phyloP scores from a whole-genome alignment of 1,140 invertebrate genomes.

The Oppia nitens region DNA sequence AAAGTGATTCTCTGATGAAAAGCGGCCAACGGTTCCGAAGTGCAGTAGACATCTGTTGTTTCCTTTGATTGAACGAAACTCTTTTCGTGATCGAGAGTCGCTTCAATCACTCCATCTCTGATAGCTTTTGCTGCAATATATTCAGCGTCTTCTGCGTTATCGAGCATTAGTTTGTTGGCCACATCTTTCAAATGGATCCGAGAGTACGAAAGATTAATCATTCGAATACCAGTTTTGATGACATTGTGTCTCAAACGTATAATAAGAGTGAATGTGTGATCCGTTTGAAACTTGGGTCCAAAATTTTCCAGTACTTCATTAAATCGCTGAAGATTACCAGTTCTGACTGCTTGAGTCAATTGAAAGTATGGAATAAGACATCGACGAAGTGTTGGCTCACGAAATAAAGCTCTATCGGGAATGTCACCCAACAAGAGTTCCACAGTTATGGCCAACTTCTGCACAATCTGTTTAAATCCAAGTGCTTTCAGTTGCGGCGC shows the following conservation, averaged over 20 bases:
- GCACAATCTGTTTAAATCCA: constrained; percentile 93
- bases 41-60: constrained; percentile 91
- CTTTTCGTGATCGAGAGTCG: constrained; percentile 81
- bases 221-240: constrained; percentile 94
- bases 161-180: constrained; percentile 75
- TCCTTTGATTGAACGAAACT: constrained; percentile 95
- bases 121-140: constrained; percentile 99
- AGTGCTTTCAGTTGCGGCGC: constrained; percentile 90
- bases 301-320: constrained; percentile 81
- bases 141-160: constrained; percentile 92
- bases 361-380: constrained; percentile 89
- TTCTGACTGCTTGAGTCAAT: constrained; percentile 86
- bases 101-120: constrained; percentile 94
- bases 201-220: constrained; percentile 91
- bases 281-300: constrained; percentile 60
- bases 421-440: constrained; percentile 92
- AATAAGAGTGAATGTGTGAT: constrained; percentile 89
- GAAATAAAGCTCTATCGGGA: constrained; percentile 54
- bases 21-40: constrained; percentile 82
- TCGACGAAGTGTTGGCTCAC: constrained; percentile 65
- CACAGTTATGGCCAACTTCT: constrained; percentile 89
- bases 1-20: constrained; percentile 97
- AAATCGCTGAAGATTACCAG: constrained; percentile 85
- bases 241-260: constrained; percentile 91
- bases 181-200: constrained; percentile 88